Base-by-base conservation (phyloP, 2,888 invertebrate genomes). In the Serrognathus titanus region DNA sequence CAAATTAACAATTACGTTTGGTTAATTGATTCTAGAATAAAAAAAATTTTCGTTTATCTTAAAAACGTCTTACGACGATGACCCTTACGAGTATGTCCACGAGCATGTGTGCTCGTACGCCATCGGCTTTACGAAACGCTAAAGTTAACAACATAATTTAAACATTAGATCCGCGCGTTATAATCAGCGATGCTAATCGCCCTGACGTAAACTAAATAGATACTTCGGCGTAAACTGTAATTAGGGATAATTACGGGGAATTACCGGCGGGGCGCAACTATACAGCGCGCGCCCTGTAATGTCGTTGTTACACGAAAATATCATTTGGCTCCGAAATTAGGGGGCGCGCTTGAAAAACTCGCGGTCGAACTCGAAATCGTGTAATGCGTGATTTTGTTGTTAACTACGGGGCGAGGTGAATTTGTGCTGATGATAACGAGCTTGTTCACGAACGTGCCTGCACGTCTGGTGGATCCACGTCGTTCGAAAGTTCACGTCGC, bases 161-260 rank as follows among this genome's bases (percentile, higher is more conserved):
- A 43, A 43, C 20, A 43, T 43, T 43, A 8, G 43, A 20, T 16
- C 13, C 20, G 43, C 49, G 49, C 55, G 59, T 59, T 55, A 59
- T 59, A 59, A 59, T 59, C 55, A 49, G 55, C 51, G 59, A 55
- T 55, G 55, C 57, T 60, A 60, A 60, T 57, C 55, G 60, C 55
- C 53, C 51, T 51, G 49, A 53, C 60, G 57, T 60, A 60, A 60
- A 55, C 57, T 55, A 57, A 59, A 60, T 55, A 60, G 57, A 60
- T 58, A 55, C 57, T 51, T 13, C 46, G 53, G 52, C 52, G 55
- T 57, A 57, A 57, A 58, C 60, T 51, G 57, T 60, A 60, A 60
- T 60, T 58, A 60, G 55, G 55, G 37, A 52, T 60, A 57, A 60
- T 60, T 60, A 60, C 55, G 37, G 57, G 60, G 54, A 54, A 55